phyloP scores from a whole-genome alignment of 2,797 vertebrate species.

The Labeo calbasu region DNA sequence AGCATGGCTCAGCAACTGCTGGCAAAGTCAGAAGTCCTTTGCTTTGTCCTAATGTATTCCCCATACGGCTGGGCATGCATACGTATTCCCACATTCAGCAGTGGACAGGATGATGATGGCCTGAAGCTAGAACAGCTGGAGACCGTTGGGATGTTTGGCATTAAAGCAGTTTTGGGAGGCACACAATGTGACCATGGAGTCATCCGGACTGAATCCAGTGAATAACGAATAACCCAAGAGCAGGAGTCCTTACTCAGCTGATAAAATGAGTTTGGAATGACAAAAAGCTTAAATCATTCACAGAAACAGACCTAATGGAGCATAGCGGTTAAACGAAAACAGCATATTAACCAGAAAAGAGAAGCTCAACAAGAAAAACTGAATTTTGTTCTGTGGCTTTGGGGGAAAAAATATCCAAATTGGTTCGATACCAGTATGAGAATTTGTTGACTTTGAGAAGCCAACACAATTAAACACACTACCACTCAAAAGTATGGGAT shows the following conservation, averaged over 20 bases:
- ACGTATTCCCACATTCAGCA: neutral
- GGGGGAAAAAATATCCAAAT: neutral
- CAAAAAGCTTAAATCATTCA: constrained; percentile 16
- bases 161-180: constrained; percentile 30
- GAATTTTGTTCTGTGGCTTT: neutral
- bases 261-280: constrained; percentile 7
- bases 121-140: constrained; percentile 19
- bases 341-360: neutral
- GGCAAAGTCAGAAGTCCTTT: neutral
- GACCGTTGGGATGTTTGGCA: neutral
- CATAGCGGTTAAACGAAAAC: neutral
- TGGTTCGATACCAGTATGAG: neutral
- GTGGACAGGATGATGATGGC: constrained; percentile 23
- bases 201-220: constrained; percentile 21
- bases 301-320: neutral
- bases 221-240: constrained; percentile 17
- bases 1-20: neutral
- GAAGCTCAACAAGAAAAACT: neutral
- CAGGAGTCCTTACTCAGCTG: neutral
- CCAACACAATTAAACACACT: neutral
- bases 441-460: neutral
- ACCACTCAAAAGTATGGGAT: neutral
- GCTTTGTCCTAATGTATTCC: neutral
- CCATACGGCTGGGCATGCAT: neutral
- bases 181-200: constrained; percentile 30